Evolutionary conservation across 1,140 invertebrate genomes (phyloP), one percentile per base, ranked within the genome.

Genomic region (Hydropsyche tenuis): DNA sequence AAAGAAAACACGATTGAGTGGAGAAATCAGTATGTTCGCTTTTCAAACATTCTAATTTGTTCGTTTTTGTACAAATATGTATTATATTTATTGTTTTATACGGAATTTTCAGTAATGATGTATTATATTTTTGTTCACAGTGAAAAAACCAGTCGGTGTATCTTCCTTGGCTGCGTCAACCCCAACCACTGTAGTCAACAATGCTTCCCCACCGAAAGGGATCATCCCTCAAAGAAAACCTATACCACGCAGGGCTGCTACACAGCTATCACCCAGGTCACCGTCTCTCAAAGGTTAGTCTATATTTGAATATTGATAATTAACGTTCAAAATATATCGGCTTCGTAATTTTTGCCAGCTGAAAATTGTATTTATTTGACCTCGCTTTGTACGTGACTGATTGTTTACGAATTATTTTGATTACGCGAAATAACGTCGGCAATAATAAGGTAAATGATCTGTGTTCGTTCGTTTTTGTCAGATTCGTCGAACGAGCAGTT

Each of bases 111-210:
- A 37, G n/a, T n/a, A n/a, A n/a, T n/a, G n/a, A 37, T 9, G 3
- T 37, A 37, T 4, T 37, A 37, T 4, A 37, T 63, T 43, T 43
- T 63, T 22, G 9, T 72, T 23, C 20, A 25, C 69, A 72, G 69
- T 72, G 56, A 72, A 72, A 63, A 72, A 72, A 30, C 56, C 69
- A 16, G 22, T 23, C 14, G 68, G 46, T 20, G n/a, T 70, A 16
- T 56, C 68, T 46, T 56, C 46, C 2, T 12, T 27, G 16, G 42
- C 43, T 1, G 27, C n/a, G 37, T 46, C 68, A 20, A 22, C 68
- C 1, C 14, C 25, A 18, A 2, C 69, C 18, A 14, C 14, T 11
- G 56, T 23, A 3, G 69, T 62, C 20, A 63, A 43, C 56, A 56
- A 42, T 25, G 68, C 7, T 16, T 9, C 65, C 7, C 12, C 45